These are phyloP conservation scores for Liparis tanakae DNA, from an alignment of 2,797 vertebrate genomes.

Conservation along the genomic window DNA sequence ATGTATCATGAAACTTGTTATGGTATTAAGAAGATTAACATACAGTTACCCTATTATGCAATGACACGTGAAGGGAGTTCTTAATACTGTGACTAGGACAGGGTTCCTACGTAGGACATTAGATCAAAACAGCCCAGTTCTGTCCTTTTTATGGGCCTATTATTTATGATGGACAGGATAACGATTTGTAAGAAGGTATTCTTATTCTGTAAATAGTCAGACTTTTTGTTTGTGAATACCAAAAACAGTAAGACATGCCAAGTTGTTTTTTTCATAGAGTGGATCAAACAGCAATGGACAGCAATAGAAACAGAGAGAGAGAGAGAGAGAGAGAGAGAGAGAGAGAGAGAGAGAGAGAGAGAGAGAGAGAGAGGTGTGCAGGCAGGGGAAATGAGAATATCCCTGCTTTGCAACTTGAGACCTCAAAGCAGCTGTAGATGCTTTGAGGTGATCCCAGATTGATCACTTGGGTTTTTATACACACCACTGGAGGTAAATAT, in stretches of 20 bases:
- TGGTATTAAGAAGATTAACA: constrained; percentile 52
- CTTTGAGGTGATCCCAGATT: constrained; percentile 78
- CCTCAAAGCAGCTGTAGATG: constrained; percentile 86
- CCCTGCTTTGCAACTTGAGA: constrained; percentile 72
- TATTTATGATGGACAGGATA: constrained; percentile 36
- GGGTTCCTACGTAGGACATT: constrained; percentile 33
- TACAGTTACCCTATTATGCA: constrained; percentile 43
- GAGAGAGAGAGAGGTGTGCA: constrained; percentile 1
- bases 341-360: no score
- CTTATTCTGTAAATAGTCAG: constrained; percentile 8
- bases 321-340: neutral
- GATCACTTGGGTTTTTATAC: constrained; percentile 70
- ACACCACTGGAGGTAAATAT: constrained; percentile 71
- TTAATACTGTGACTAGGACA: constrained; percentile 47
- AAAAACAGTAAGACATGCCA: neutral
- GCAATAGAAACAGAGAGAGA: constrained; percentile 2
- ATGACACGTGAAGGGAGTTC: constrained; percentile 31
- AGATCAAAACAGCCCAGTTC: neutral
- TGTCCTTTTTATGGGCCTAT: constrained; percentile 24
- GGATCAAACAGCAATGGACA: neutral
- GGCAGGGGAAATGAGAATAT: constrained; percentile 14
- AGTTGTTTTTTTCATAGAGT: neutral
- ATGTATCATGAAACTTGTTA: constrained; percentile 49
- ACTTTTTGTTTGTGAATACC: neutral
- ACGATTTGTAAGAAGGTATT: constrained; percentile 27